Evolutionary conservation across 2,113 vertebrate genomes (phyloP), one percentile per base, ranked within the genome.

Genomic region (Aegotheles bennettii): DNA sequence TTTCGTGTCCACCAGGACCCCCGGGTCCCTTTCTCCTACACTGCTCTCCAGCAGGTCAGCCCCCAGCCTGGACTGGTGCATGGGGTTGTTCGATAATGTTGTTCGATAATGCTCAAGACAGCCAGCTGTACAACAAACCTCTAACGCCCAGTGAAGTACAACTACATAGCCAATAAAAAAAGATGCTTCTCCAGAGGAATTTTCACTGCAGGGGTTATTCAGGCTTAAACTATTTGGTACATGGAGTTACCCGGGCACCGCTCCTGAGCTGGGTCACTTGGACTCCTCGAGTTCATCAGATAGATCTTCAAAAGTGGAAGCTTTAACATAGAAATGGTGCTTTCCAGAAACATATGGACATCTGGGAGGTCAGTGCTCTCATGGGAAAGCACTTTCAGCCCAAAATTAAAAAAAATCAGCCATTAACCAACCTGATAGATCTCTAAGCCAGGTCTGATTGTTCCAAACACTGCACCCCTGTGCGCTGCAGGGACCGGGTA

Each of bases 401-500:
- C 7, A 7, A 33, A 81, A 53, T 9, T 31, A 36, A n/a, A 42
- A 2, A 8, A 64, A 48, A 0, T 6, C 11, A 56, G 65, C 7
- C 2, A 2, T 79, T 45, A 10, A 95, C 97, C 76, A 97, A 99
- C 99, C 99, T 99, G 98, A 25, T 93, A 61, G 24, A 97, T 16
- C 31, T 74, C 94, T 93, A 97, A 40, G 28, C 93, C 82, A 10
- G 97, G 75, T 23, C 93, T 90, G 87, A 93, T 74, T 84, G 96
- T 94, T 90, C 98, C 97, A 95, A 92, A 96, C 17, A 91, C 87
- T 50, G 92, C 63, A 17, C 94, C 93, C 87, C 94, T 96, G 94
- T 89, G 97, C 48, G 97, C 77, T 5, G 97, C 76, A 3, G 97
- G 97, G 51, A 94, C 42, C 23, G 96, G 97, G 20, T 77, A 97